phyloP scores from a whole-genome alignment of 1,140 invertebrate genomes.

The Zaprionus nigranus region DNA sequence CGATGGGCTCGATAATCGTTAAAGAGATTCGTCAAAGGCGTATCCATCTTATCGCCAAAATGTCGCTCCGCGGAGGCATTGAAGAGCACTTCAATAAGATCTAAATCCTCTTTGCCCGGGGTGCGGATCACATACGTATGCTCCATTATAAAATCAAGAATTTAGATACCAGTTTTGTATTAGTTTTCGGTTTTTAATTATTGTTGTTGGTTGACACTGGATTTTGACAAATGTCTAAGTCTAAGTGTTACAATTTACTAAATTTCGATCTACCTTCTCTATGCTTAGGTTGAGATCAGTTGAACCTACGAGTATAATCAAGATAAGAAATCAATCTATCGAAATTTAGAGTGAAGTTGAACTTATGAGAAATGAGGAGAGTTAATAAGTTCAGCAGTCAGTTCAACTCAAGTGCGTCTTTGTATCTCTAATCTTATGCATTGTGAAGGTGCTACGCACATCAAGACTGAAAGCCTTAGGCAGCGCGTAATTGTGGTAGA shows the following conservation, averaged over 20 bases:
- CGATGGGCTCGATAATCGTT: slow-evolving; percentile 46
- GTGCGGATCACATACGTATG: slow-evolving; percentile 30
- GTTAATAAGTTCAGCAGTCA: too few species aligned
- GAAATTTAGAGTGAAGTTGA: too few species aligned
- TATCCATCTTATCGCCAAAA: slow-evolving; percentile 43
- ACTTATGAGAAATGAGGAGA: too few species aligned
- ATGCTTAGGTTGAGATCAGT: too few species aligned
- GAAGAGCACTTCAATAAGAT: slow-evolving; percentile 35
- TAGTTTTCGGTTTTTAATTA: neutral
- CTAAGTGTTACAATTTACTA: neutral
- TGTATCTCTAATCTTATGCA: neutral
- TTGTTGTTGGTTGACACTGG: slow-evolving; percentile 1
- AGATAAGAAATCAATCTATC: too few species aligned
- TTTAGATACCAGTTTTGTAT: neutral
- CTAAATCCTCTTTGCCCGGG: slow-evolving; percentile 29
- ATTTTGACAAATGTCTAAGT: neutral
- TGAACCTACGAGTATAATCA: too few species aligned
- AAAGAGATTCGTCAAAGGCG: slow-evolving; percentile 35
- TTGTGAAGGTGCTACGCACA: neutral
- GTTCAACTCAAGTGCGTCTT: too few species aligned
- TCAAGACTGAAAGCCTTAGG: slow-evolving; percentile 60
- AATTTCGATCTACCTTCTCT: too few species aligned
- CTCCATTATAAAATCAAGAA: slow-evolving; percentile 28
- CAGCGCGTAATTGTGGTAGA: slow-evolving; percentile 58
- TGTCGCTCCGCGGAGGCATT: neutral